A percentile compares a stretch with the other conserved stretches of the same genome.
These are phyloP conservation scores for Enteromius unitaeniatus DNA, from an alignment of 2,797 vertebrate genomes.

Conservation along the genomic window DNA sequence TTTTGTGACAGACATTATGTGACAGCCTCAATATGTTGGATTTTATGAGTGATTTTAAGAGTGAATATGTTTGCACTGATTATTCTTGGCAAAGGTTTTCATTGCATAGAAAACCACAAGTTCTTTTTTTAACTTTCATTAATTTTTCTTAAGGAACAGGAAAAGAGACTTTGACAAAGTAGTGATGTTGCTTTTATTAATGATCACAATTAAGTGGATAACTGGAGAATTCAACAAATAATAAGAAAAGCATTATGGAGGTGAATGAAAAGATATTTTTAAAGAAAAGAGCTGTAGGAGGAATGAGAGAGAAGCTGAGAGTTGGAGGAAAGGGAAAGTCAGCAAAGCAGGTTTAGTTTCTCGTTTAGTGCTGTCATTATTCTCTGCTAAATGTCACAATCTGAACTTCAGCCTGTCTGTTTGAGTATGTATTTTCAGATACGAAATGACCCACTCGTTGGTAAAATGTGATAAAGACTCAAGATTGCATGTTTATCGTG, in stretches of 20 bases:
- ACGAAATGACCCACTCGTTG: slow-evolving; percentile 47
- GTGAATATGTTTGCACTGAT: slow-evolving; percentile 8
- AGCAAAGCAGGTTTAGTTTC: slow-evolving; percentile 34
- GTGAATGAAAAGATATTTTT: background rate
- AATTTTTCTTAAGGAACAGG: too few species aligned
- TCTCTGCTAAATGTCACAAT: slow-evolving; percentile 74
- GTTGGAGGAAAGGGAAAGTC: background rate
- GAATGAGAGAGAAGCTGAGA: background rate
- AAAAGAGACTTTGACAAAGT: too few species aligned
- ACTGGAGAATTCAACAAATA: background rate
- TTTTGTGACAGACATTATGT: background rate
- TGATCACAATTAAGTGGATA: background rate
- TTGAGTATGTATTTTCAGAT: slow-evolving; percentile 64
- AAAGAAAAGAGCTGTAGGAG: background rate
- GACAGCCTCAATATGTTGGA: slow-evolving; percentile 3
- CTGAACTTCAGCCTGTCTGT: slow-evolving; percentile 72
- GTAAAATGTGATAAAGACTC: slow-evolving; percentile 65
- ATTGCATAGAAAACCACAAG: background rate
- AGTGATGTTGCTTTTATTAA: background rate
- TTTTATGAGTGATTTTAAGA: slow-evolving; percentile 6
- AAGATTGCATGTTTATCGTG: background rate
- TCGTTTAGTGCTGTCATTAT: slow-evolving; percentile 72
- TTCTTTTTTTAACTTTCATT: too few species aligned
- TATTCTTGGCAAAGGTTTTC: background rate
- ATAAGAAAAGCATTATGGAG: background rate